phyloP scores from a whole-genome alignment of 2,797 vertebrate species.

The Hafferia zeledoni region DNA sequence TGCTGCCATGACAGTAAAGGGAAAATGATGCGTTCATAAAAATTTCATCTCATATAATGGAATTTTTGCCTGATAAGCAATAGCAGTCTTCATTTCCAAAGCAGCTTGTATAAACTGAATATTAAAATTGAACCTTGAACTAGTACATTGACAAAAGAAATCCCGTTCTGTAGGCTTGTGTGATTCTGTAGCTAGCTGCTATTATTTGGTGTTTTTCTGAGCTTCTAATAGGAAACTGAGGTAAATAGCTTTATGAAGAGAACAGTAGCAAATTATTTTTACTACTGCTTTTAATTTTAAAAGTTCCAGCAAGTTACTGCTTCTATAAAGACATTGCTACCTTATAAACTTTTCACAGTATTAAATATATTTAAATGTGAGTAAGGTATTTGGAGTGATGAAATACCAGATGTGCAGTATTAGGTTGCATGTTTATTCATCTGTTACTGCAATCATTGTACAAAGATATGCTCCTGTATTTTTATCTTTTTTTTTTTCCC shows the following conservation, averaged over 20 bases:
- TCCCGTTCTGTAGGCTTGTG: not conserved
- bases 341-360: slow-evolving; percentile 68
- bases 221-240: not conserved
- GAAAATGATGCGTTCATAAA: slow-evolving; percentile 7
- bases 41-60: slow-evolving; percentile 2
- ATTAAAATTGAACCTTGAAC: slow-evolving; percentile 14
- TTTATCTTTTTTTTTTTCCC: not conserved
- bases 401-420: slow-evolving; percentile 85
- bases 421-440: slow-evolving; percentile 83
- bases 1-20: not conserved
- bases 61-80: not conserved
- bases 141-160: not conserved
- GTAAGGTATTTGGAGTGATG: slow-evolving; percentile 73
- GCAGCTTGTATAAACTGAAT: not conserved
- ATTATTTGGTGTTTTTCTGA: not conserved
- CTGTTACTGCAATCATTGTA: slow-evolving; percentile 70
- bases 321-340: slow-evolving; percentile 69
- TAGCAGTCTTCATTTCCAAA: slow-evolving; percentile 21
- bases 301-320: slow-evolving; percentile 48
- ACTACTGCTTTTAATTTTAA: slow-evolving; percentile 64
- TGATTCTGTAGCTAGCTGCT: not conserved
- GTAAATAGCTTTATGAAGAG: slow-evolving; percentile 57
- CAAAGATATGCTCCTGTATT: slow-evolving; percentile 43
- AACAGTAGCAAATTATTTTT: slow-evolving; percentile 61
- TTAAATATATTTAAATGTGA: slow-evolving; percentile 63